Base-by-base conservation (phyloP, 2,888 invertebrate genomes). In the Germaria angustata region DNA sequence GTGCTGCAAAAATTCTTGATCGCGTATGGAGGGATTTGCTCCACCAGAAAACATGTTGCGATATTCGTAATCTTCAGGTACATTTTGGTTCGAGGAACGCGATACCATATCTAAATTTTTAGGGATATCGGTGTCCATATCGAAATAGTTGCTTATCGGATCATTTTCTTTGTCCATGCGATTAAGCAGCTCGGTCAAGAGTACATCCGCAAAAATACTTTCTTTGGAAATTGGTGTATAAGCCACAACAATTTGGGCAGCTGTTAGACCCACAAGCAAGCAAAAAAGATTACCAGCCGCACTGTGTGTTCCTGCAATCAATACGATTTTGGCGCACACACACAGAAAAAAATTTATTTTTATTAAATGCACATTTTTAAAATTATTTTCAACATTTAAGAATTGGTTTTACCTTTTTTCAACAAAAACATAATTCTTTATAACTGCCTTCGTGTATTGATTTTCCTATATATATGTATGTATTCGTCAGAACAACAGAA, bases 1-100 rank as follows among this genome's bases (percentile, higher is more conserved):
- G 90, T 97, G 97, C 88, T 96, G 95, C 86, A 97, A 88, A 88
- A 95, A 97, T 89, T 98, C 97, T 87, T 96, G 96, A 90, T 97
- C 97, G 28, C 98, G 93, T 81, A 96, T 92, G 85, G 95, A 96
- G 4, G 96, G 96, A 91, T 94, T 95, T n/a, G 75, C 53, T 3
- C 57, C 78, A 13, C 87, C 92, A 53, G 94, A 94, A 81, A 95
- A 93, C 22, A 95, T 90, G 20, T 94, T 93, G 84, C 96, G 96
- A 88, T 96, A 96, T 89, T 96, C 96, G 85, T 94, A 90, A 89
- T 93, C 93, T 87, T 94, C 93, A 87, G 92, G 92, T 89, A 93
- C 93, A 34, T 93, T 88, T 76, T 93, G 93, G 85, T 93, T 93
- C 85, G 91, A 92, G 44, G 93, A 93, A 1, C 94, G 92, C 1